Base-by-base conservation (phyloP, 2,888 invertebrate genomes). In the Ditula angustiorana region DNA sequence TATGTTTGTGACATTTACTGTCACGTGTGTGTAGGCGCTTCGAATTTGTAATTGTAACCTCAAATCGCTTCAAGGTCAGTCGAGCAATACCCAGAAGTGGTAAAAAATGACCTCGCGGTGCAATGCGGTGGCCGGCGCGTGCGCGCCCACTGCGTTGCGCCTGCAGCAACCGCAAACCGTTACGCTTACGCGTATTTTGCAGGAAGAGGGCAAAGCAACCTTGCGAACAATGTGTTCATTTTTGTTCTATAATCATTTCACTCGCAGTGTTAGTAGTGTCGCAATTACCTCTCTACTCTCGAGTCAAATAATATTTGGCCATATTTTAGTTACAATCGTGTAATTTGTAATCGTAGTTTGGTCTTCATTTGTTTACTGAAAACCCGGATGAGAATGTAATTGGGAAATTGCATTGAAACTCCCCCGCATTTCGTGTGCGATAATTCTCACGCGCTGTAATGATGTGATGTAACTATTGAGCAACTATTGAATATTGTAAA, bases 41-140 rank as follows among this genome's bases (percentile, higher is more conserved):
- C 72, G 80, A 85, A 86, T 85, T 79, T 82, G 81, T 84, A 86
- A 85, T 84, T 81, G 81, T 82, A 85, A 86, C 84, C 86, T 85
- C 82, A 85, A 83, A 85, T 77, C 75, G 75, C 81, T 77, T 74
- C 85, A 89, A 89, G 87, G 88, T 88, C 82, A 86, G 75, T 80
- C 76, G 77, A 80, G 71, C 81, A 83, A 81, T 82, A 87, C 89
- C 86, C 82, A 86, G 87, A 88, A 89, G 81, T 82, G 78, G 74
- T 81, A 81, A 83, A 78, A 85, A 85, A 82, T 85, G 88, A 84
- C 88, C 90, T 88, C 81, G 85, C 71, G 69, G 67, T 78, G 80
- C 80, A 84, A 83, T 84, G 85, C 82, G 82, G 83, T 74, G 78
- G 19, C 41, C 49, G 50, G 52, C 59, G 55, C 59, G 24, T 61